phyloP scores from a whole-genome alignment of 2,113 vertebrate genomes.

The Hyperoodon ampullatus region DNA sequence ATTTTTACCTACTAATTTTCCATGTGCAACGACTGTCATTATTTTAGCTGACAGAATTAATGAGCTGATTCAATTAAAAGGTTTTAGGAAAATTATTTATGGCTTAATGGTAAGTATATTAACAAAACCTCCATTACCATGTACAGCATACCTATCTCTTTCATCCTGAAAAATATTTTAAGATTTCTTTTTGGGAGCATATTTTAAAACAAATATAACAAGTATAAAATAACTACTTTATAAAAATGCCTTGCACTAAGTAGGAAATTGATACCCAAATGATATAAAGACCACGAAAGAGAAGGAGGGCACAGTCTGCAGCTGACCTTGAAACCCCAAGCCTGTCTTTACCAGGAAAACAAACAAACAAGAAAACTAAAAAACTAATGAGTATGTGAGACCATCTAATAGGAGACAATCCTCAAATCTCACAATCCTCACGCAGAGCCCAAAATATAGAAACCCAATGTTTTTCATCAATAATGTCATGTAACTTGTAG shows the following conservation, averaged over 20 bases:
- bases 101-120: background rate
- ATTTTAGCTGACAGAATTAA: constrained; percentile 59
- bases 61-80: constrained; percentile 53
- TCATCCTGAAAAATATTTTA: constrained; percentile 40
- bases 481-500: background rate
- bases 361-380: background rate
- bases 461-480: background rate
- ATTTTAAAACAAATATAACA: constrained; percentile 28
- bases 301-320: background rate
- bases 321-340: background rate
- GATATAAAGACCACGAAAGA: background rate
- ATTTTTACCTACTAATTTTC: constrained; percentile 47
- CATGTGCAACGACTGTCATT: constrained; percentile 14
- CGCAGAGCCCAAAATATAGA: background rate
- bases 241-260: background rate
- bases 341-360: background rate
- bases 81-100: constrained; percentile 54
- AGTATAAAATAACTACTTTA: background rate
- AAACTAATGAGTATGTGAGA: background rate
- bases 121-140: constrained; percentile 35
- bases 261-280: background rate
- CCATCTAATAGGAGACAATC: background rate
- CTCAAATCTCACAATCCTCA: background rate
- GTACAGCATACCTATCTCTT: constrained; percentile 38
- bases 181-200: background rate